Conservation (phyloP, 2,888 invertebrate genomes). For the Flabesymbios commensalis region DNA sequence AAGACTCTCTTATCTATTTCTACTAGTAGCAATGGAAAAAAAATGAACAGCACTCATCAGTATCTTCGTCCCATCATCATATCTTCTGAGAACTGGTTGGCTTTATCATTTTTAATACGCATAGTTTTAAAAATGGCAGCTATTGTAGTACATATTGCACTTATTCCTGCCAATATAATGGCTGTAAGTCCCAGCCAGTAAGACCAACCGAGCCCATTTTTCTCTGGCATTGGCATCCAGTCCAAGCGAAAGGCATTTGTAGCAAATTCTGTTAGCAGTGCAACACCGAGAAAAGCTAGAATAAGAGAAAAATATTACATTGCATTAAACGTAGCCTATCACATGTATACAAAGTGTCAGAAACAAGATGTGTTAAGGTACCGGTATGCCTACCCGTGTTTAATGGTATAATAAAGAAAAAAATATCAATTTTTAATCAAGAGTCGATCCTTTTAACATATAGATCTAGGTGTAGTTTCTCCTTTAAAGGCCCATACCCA, state of each 20-base stretch:
- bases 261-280: neutral
- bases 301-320: neutral
- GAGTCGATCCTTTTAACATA: too few species aligned
- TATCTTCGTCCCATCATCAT: slow-evolving; percentile 9
- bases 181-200: slow-evolving; percentile 4
- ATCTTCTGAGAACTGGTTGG: slow-evolving; percentile 2
- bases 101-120: neutral
- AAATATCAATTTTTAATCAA: too few species aligned
- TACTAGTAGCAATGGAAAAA: too few species aligned
- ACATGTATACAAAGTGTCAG: too few species aligned
- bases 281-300: neutral
- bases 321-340: too few species aligned
- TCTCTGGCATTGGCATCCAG: slow-evolving; percentile 13
- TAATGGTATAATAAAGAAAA: neutral
- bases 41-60: too few species aligned
- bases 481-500: too few species aligned
- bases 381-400: neutral
- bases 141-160: neutral
- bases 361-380: neutral
- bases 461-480: too few species aligned
- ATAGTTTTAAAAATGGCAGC: neutral
- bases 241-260: neutral
- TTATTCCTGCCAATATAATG: neutral
- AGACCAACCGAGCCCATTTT: neutral
- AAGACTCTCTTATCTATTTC: too few species aligned